Conservation (phyloP, 2,797 vertebrate species). For the Eupleurogrammus muticus region DNA sequence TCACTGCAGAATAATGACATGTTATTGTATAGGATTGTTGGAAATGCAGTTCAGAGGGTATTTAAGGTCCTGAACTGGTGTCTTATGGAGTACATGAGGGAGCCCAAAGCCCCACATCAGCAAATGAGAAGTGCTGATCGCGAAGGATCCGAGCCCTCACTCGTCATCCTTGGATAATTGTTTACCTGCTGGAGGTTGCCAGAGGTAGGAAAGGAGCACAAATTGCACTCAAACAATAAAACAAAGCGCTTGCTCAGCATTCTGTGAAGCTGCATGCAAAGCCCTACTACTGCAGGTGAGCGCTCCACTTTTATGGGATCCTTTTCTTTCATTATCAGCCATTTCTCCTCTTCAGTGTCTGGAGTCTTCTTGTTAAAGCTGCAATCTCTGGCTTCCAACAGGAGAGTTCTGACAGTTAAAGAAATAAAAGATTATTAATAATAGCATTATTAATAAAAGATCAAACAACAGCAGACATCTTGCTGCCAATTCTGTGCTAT, state of each 20-base stretch:
- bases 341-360: conserved; percentile 1
- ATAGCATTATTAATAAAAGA: too few relatives aligned
- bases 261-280: conserved; percentile 35
- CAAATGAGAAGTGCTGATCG: conserved; percentile 72
- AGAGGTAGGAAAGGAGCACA: conserved; percentile 35
- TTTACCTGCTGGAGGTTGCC: conserved; percentile 63
- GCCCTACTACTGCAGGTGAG: conserved; percentile 30
- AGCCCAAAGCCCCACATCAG: conserved; percentile 62
- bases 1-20: conserved; percentile 27
- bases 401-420: too few relatives aligned
- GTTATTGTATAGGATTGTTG: conserved; percentile 4
- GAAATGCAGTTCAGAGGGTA: conserved; percentile 34
- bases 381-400: background rate
- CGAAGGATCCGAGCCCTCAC: conserved; percentile 39
- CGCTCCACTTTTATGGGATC: background rate
- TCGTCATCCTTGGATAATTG: conserved; percentile 60
- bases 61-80: conserved; percentile 41
- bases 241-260: conserved; percentile 53
- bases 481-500: too few relatives aligned
- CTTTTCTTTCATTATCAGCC: background rate
- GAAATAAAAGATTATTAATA: conserved; percentile 4
- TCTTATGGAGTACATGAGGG: conserved; percentile 29
- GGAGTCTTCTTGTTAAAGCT: conserved; percentile 5
- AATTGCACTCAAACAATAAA: conserved; percentile 38
- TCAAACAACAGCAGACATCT: too few relatives aligned